Conservation (phyloP, 2,797 vertebrate species). For the Poecilia velifera region DNA sequence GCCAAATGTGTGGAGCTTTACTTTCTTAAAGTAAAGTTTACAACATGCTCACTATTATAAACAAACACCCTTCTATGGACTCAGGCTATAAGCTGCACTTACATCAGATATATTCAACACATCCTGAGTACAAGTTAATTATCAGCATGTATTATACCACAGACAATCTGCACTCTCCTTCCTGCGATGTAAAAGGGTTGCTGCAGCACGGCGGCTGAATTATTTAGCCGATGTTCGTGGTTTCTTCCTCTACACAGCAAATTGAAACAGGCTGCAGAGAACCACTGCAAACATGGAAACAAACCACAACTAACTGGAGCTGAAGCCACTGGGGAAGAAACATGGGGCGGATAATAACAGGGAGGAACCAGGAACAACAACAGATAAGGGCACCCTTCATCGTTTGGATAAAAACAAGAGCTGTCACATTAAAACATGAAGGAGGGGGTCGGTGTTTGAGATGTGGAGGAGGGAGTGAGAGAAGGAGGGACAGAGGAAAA, state of each 20-base stretch:
- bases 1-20: neutral
- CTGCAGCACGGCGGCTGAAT: conserved; percentile 59
- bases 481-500: too few species aligned
- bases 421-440: neutral
- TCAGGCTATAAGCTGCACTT: conserved; percentile 10
- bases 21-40: neutral
- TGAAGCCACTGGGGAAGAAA: conserved; percentile 15
- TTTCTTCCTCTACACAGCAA: conserved; percentile 42
- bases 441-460: neutral
- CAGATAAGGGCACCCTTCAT: neutral
- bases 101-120: conserved; percentile 6
- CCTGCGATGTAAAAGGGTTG: conserved; percentile 20
- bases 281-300: conserved; percentile 30
- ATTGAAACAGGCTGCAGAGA: conserved; percentile 49
- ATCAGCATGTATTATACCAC: conserved; percentile 12
- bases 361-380: neutral
- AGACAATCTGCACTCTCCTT: neutral
- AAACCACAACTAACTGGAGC: conserved; percentile 37
- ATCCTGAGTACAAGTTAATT: conserved; percentile 19
- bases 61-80: neutral
- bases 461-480: neutral
- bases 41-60: neutral
- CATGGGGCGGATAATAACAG: neutral
- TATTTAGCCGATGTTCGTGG: conserved; percentile 65
- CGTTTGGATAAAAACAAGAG: neutral